Base-by-base conservation (phyloP, 1,140 invertebrate genomes). In the Drosophila prosaltans region DNA sequence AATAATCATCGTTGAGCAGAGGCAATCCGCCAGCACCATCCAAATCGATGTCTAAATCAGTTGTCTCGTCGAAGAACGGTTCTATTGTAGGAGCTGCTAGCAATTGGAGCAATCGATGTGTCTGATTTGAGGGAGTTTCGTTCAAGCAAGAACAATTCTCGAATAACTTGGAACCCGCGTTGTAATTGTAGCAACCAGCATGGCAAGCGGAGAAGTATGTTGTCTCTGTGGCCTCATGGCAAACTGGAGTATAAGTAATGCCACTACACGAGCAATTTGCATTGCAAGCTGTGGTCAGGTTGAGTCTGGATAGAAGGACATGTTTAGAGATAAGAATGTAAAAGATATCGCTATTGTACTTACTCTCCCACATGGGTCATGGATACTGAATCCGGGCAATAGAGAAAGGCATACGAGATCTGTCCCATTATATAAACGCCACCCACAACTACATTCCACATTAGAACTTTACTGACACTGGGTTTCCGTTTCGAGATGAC, bases 401-500 rank as follows among this genome's bases (percentile, higher is more conserved):
- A 93, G n/a, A 95, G 82, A 72, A 94, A 95, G 32, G 94, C 94
- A 61, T 94, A 94, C 3, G 81, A 79, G 6, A 94, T 74, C 82
- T 94, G 92, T 24, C 94, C 94, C 5, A 92, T 26, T 7, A 95
- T 92, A 55, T 93, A 95, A 9, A 94, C 79, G 7, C 93, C 65
- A 1, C 94, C 95, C 32, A 95, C 94, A 2, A 95, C 62, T 0
- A 95, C 94, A 80, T 95, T 95, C 94, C 95, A 96, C 51, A 93
- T 92, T 0, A 95, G 92, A 0, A 96, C 91, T 51, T 93, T 93
- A 63, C 94, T 92, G 0, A 95, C 94, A 11, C 92, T 79, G 0
- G 95, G 95, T 70, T 94, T 94, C 54, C 94, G 94, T 81, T 94
- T 95, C 9, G 94, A 94, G 21, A 96, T 95, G 0, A 95, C 67